Evolutionary conservation across 1,140 invertebrate species (phyloP).

Genomic region (Zaprionus tsacasi): DNA sequence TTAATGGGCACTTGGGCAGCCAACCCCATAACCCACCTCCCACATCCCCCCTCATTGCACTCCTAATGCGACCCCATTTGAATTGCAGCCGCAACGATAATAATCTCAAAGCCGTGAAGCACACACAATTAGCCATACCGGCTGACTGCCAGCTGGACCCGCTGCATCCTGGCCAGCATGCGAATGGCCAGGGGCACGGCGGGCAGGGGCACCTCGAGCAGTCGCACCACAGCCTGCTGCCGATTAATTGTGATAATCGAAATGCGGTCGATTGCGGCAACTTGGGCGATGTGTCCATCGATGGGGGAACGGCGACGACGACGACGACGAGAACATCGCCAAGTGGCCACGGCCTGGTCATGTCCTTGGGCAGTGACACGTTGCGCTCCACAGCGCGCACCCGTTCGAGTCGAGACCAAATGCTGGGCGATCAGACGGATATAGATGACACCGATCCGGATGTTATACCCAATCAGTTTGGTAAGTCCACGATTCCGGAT

Average conservation of each 20-base stretch:
- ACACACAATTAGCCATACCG: constrained; percentile 80
- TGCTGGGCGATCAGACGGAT: constrained; percentile 85
- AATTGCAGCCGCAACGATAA: constrained; percentile 79
- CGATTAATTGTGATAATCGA: constrained; percentile 74
- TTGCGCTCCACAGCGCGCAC: constrained; percentile 67
- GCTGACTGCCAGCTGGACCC: constrained; percentile 83
- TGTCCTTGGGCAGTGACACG: constrained; percentile 61
- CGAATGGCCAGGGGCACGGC: constrained; percentile 39
- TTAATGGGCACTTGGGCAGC: constrained; percentile 21
- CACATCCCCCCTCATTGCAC: too few species aligned
- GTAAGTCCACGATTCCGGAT: constrained; percentile 85
- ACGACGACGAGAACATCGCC: constrained; percentile 40
- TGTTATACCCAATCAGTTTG: constrained; percentile 93
- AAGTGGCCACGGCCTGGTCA: constrained; percentile 40
- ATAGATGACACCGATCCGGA: constrained; percentile 90
- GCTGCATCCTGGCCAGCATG: constrained; percentile 65
- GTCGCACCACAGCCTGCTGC: constrained; percentile 78
- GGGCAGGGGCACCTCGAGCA: constrained; percentile 47
- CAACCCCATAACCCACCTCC: too few species aligned
- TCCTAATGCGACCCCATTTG: constrained; percentile 53
- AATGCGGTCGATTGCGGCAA: constrained; percentile 59
- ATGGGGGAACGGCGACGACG: constrained; percentile 20
- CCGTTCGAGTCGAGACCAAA: constrained; percentile 65
- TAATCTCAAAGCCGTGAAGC: constrained; percentile 83
- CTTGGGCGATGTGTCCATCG: constrained; percentile 49